Evolutionary conservation across 2,888 invertebrate genomes (phyloP), one percentile per base, ranked within the genome.

Genomic region (Morpho achilles): DNA sequence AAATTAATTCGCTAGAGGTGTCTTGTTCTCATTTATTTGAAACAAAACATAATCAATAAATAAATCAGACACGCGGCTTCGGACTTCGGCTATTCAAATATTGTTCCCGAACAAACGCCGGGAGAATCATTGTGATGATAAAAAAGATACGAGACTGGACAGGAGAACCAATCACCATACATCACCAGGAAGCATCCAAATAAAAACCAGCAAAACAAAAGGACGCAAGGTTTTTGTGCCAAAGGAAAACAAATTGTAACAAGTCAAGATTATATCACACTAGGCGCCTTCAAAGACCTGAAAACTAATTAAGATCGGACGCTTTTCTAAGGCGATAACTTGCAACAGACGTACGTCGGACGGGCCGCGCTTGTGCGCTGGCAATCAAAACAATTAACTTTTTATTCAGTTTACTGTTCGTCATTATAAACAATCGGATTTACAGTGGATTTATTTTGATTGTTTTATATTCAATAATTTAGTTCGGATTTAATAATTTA

Each of bases 221-320:
- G 81, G 80, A 60, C 77, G 77, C 79, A 69, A 74, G 74, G 75
- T 83, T 79, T 81, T 83, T 77, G 80, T 84, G 84, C 82, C 80
- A 82, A 84, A 81, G 84, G 80, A 82, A 87, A 89, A 90, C 90
- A 88, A 89, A 90, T 89, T 87, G 87, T 87, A 85, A 80, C 83
- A 87, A 86, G 83, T 84, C 80, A 79, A 81, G 89, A 90, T 90
- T 73, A 77, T 89, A 90, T 90, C 90, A 75, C 71, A 67, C 83
- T 83, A 89, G 88, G 84, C 87, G 86, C 84, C 87, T 85, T 87
- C 79, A 83, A 84, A 87, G 82, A 87, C 81, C 86, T 87, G 87
- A 89, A 87, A 90, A 88, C 87, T 90, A 90, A 90, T 90, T 90
- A 90, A 89, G 90, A 90, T 90, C 88, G 83, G 81, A 76, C 77